Conservation (phyloP, 2,888 invertebrate species). For the Lycophotia porphyrea region DNA sequence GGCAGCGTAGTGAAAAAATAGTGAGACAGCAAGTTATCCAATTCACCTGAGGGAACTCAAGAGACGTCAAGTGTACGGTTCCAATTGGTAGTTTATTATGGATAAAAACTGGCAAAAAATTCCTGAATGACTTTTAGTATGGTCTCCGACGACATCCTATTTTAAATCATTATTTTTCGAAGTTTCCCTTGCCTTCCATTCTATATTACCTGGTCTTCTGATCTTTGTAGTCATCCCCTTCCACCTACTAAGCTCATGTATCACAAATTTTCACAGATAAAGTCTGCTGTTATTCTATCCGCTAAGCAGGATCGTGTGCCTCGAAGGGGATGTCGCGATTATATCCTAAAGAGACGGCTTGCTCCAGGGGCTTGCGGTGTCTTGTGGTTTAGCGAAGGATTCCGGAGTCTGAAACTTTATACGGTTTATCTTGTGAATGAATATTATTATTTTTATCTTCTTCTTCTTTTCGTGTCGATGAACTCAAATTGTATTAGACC, state of each 20-base stretch:
- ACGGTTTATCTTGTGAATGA: constrained; percentile 10
- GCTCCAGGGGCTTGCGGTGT: constrained; percentile 24
- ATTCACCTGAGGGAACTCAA: not conserved
- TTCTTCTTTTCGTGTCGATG: too few species aligned
- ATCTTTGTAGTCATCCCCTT: not conserved
- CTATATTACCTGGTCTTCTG: not conserved
- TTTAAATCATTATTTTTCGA: not conserved
- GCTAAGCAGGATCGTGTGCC: constrained; percentile 25
- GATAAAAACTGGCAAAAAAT: too few species aligned
- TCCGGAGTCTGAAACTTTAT: constrained; percentile 11
- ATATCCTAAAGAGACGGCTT: constrained; percentile 25
- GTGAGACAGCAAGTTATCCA: too few species aligned
- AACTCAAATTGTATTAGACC: too few species aligned
- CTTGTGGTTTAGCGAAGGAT: constrained; percentile 3
- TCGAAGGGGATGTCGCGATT: constrained; percentile 47
- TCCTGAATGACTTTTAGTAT: too few species aligned
- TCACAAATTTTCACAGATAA: constrained; percentile 25
- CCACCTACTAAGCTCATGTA: not conserved
- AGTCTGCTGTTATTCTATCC: constrained; percentile 16
- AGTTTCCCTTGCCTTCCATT: not conserved
- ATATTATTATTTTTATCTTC: too few species aligned
- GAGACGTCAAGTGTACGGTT: not conserved
- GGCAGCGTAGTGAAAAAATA: not conserved
- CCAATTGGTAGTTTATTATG: not conserved
- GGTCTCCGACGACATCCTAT: not conserved